Percentiles rank a stretch among this genome's conserved stretches.
Evolutionary conservation across 2,888 invertebrate genomes (phyloP).

Genomic region (Napeogenes sylphis): DNA sequence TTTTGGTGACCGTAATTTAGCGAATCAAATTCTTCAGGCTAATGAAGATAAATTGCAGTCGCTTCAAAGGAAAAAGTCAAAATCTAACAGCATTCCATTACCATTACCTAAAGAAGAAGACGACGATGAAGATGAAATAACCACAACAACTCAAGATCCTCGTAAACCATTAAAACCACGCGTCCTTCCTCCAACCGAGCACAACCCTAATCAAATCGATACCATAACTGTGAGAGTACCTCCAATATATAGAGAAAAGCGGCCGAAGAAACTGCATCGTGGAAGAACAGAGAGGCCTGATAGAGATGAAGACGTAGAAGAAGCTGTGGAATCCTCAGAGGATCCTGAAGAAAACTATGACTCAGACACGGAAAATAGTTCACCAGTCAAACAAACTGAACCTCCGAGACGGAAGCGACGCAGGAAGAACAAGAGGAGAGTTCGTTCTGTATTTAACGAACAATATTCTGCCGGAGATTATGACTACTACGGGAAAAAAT

Average conservation of each 20-base stretch:
- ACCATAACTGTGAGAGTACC: conserved; percentile 73
- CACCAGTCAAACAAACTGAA: conserved; percentile 45
- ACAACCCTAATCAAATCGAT: conserved; percentile 70
- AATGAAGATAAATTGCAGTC: conserved; percentile 46
- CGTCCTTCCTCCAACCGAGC: conserved; percentile 70
- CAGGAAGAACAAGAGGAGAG: conserved; percentile 51
- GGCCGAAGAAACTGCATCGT: conserved; percentile 65
- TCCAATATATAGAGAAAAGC: conserved; percentile 67
- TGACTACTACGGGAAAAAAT: conserved; percentile 62
- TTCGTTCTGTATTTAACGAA: conserved; percentile 45
- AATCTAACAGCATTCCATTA: conserved; percentile 44
- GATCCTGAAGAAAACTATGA: conserved; percentile 40
- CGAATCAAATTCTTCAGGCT: conserved; percentile 40
- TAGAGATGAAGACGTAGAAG: conserved; percentile 43
- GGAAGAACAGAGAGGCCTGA: conserved; percentile 45
- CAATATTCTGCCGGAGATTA: conserved; percentile 53
- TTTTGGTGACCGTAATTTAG: conserved; percentile 61
- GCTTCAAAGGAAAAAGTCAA: conserved; percentile 44
- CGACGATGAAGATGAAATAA: conserved; percentile 56
- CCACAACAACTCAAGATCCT: conserved; percentile 70
- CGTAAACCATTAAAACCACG: conserved; percentile 58
- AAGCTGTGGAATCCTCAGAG: conserved; percentile 27
- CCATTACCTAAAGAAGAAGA: conserved; percentile 43
- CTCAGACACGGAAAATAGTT: conserved; percentile 51
- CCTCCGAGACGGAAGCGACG: conserved; percentile 51